Percentiles rank a stretch among this genome's conserved stretches.
These are phyloP conservation scores for Rambutsinella grinnellia DNA, from an alignment of 2,888 invertebrate species.

Conservation along the genomic window DNA sequence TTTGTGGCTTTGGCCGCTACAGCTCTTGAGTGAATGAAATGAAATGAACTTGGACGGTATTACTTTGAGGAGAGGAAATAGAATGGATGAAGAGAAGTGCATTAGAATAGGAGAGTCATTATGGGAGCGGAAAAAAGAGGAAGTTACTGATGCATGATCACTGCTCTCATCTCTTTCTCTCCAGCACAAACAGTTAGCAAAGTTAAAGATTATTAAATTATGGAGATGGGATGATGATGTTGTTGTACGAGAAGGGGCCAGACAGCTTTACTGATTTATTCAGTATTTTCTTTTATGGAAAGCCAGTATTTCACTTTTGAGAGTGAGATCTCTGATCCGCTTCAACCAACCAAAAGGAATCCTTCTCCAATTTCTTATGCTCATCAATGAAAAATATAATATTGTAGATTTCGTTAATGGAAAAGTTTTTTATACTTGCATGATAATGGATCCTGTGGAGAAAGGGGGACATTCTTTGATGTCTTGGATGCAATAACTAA, in stretches of 20 bases:
- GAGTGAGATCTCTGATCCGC: no score
- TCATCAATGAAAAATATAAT: slow-evolving; percentile 18
- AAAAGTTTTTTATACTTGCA: slow-evolving; percentile 52
- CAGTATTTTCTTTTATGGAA: slow-evolving; percentile 13
- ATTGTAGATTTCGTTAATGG: slow-evolving; percentile 53
- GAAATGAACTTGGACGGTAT: slow-evolving; percentile 12
- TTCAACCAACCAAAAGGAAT: no score
- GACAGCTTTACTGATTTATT: slow-evolving; percentile 37
- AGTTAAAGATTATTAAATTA: background rate
- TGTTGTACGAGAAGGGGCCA: background rate
- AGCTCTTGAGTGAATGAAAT: background rate
- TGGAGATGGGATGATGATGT: background rate
- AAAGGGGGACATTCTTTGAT: background rate
- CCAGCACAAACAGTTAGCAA: background rate
- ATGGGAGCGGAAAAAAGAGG: background rate
- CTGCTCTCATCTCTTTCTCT: background rate
- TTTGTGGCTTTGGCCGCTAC: background rate
- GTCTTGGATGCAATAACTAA: background rate
- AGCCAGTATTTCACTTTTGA: no score
- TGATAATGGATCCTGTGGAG: background rate
- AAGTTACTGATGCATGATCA: background rate
- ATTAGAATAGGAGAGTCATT: no score
- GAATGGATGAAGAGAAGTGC: slow-evolving; percentile 3
- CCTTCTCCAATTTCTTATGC: background rate
- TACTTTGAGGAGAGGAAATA: background rate